Base-by-base conservation (phyloP, 2,113 vertebrate species). In the Oreochromis niloticus region DNA sequence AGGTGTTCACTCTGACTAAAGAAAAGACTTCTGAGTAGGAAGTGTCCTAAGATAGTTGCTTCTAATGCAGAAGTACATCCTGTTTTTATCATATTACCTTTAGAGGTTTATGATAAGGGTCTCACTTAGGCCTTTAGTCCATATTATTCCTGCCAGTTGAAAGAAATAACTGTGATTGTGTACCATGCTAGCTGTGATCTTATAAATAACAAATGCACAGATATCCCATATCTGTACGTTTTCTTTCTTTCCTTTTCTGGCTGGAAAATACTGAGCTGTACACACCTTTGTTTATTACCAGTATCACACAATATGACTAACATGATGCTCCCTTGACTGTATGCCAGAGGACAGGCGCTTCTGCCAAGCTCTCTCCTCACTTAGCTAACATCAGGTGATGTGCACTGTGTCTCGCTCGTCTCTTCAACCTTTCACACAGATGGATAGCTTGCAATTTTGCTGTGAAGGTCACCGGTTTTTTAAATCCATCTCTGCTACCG, bases 391-490 rank as follows among this genome's bases (percentile, higher is more conserved):
- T 61, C 9, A 27, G 61, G 56, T 66, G 59, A 14, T 56, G 66
- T 81, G 61, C 55, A 55, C 27, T 10, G 75, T 41, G 56, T 82
- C 86, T 61, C 41, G 17, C 73, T 63, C 88, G 27, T 79, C 73
- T 87, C 50, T 32, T 82, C 82, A 59, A 57, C 71, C 85, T 54
- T 84, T 81, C 66, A 54, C 59, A 68, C 52, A 82, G 85, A 88
- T 75, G 80, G 88, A 90, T 81, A 68, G 73, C 73, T 56, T 68
- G 27, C 34, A 63, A 83, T 90, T 63, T 81, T 56, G 10, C 75
- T 57, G 57, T 85, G 90, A 93, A 94, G 93, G 92, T 93, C 94
- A 92, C 32, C 52, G 88, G 81, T 85, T 87, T 85, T 86, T 85
- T 87, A 88, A 87, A 91, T 57, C 61, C 80, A 88, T 89, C 86